phyloP scores from a whole-genome alignment of 2,888 invertebrate genomes.

The Lycocerus yunnanus region DNA sequence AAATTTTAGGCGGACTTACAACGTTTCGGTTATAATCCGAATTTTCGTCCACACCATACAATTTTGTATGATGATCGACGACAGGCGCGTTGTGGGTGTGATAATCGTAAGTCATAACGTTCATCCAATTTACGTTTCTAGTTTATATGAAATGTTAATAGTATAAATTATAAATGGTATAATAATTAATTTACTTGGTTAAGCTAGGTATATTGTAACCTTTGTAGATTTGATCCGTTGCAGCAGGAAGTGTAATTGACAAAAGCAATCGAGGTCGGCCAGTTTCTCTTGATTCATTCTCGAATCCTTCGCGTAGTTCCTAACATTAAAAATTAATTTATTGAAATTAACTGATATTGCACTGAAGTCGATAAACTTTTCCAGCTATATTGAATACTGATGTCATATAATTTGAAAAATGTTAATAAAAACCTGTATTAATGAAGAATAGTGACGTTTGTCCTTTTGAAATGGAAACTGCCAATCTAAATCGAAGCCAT shows the following conservation, averaged over 20 bases:
- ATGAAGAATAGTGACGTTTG: background rate
- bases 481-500: background rate
- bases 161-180: background rate
- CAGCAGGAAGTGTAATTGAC: background rate
- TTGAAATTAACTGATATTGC: too few species aligned
- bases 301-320: background rate
- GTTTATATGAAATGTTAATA: too few species aligned
- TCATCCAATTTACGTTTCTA: too few species aligned
- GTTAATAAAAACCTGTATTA: background rate
- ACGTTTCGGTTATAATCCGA: conserved; percentile 61
- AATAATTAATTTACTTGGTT: background rate
- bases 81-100: too few species aligned
- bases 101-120: too few species aligned
- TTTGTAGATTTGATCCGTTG: background rate
- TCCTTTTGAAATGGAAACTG: background rate
- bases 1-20: too few species aligned
- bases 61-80: conserved; percentile 62
- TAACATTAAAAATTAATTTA: background rate
- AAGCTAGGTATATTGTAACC: background rate
- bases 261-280: background rate
- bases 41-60: conserved; percentile 82
- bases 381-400: too few species aligned
- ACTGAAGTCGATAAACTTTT: too few species aligned
- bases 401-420: background rate
- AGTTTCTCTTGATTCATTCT: background rate